A percentile compares a stretch with the other conserved stretches of the same genome.
Evolutionary conservation across 2,797 vertebrate genomes (phyloP).

Genomic region (Argentina silus): DNA sequence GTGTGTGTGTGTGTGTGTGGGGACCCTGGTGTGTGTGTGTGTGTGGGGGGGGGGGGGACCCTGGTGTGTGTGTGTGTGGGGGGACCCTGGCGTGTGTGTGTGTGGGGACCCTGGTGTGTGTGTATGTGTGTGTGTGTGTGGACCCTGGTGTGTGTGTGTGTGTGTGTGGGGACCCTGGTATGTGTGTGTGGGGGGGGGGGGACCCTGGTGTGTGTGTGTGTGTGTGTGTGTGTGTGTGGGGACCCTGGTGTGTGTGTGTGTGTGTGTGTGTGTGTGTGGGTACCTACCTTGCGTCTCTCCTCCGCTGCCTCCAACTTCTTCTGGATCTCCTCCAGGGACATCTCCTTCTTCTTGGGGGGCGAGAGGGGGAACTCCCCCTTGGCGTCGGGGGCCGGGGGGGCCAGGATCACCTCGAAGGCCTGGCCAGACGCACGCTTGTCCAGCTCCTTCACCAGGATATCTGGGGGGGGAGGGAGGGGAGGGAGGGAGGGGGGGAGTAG

Average conservation of each 20-base stretch:
- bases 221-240: background rate
- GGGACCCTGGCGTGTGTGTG: no score
- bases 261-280: background rate
- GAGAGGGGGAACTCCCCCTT: conserved; percentile 87
- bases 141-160: no score
- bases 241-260: background rate
- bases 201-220: no score
- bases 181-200: no score
- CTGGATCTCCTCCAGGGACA: conserved; percentile 93
- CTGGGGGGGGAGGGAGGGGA: conserved; percentile 66
- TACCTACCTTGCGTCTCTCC: conserved; percentile 90
- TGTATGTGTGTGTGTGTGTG: no score
- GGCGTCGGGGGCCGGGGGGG: conserved; percentile 84
- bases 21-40: no score
- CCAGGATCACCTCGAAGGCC: conserved; percentile 94
- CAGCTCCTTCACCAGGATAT: conserved; percentile 93
- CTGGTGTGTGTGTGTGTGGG: no score
- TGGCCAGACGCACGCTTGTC: conserved; percentile 94
- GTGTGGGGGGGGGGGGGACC: no score
- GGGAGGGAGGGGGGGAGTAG: no score
- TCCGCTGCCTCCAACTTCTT: conserved; percentile 94
- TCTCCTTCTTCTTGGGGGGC: conserved; percentile 90
- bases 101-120: no score
- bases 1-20: no score
- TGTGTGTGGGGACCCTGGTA: no score